Percentiles rank a stretch among this genome's conserved stretches.
Conservation (phyloP, 1,140 invertebrate species). For the Drosophila ironensis region DNA sequence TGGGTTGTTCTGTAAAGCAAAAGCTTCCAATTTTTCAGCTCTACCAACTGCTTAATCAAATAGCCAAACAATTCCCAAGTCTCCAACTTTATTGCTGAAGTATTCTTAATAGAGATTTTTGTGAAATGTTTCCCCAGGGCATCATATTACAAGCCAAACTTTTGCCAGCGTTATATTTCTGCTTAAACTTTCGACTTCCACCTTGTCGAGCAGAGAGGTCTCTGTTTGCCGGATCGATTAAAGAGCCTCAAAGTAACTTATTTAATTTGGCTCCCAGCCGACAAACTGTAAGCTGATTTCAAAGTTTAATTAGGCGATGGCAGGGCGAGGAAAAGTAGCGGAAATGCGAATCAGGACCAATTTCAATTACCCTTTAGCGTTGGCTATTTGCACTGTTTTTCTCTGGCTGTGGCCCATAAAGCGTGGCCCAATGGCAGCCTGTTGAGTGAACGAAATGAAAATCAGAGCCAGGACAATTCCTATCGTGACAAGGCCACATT, state of each 20-base stretch:
- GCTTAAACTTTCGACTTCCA: not conserved
- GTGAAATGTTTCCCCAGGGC: not conserved
- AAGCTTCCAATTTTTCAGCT: not conserved
- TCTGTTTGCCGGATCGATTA: not conserved
- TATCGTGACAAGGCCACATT: conserved; percentile 61
- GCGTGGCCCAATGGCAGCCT: conserved; percentile 38
- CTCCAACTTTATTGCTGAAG: not conserved
- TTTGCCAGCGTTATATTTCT: not conserved
- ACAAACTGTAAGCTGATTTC: not conserved
- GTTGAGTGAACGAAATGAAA: conserved; percentile 23
- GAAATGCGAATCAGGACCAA: conserved; percentile 16
- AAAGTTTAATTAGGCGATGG: conserved; percentile 14
- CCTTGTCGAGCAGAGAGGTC: not conserved
- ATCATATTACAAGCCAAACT: not conserved
- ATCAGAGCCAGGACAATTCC: conserved; percentile 32
- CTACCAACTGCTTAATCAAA: not conserved
- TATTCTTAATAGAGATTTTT: not conserved
- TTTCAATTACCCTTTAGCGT: conserved; percentile 31
- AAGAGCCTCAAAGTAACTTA: not conserved
- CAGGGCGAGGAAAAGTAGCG: not conserved
- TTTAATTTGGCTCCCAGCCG: not conserved
- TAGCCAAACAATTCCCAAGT: not conserved
- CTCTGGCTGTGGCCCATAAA: conserved; percentile 27
- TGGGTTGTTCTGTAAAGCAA: not conserved
- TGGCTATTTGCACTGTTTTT: not conserved